Base-by-base conservation (phyloP, 2,797 vertebrate species). In the Crenuchus spilurus region DNA sequence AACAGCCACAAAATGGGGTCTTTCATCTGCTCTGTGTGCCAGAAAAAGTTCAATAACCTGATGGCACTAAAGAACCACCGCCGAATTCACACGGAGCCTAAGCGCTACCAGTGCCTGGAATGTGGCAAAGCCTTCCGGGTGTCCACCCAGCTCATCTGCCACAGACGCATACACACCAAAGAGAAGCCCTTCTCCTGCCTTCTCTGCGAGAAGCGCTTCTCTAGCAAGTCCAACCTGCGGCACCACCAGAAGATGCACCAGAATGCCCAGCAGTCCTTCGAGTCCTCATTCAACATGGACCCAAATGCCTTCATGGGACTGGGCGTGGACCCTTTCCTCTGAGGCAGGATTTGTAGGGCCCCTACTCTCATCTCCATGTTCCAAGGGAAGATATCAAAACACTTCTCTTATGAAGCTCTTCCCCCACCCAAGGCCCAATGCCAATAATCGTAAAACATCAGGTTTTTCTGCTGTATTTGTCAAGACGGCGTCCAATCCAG, bases 1-100 rank as follows among this genome's bases (percentile, higher is more conserved):
- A 96, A 96, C 90, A 97, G 93, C 82, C 96, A 97, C 88, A 94
- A 96, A 87, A 96, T 90, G 0, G 96, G 96, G 70, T 90, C 92
- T 31, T 97, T 95, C 75, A 92, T 91, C 71, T 97, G 96, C 87
- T 81, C 90, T 0, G 82, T 92, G 42, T 94, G 93, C 84, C 91
- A 92, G 74, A 94, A 94, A 57, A 91, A 94, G 87, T 94, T 94
- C 85, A 89, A 87, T 77, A 94, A 94, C 86, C 88, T 94, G 65
- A 94, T 96, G 84, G 94, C 94, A 2, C 94, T 97, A 24, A 95
- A 95, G 86, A 96, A 96, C 89, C 95, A 96, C 86, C 84, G 92
- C 6, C 94, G 95, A 33, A 95, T 94, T 78, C 95, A 95, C 72
- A 93, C 93, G 0, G 96, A 97, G 82, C 92, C 95, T 31, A 94